These are phyloP conservation scores for Phenganax marumi DNA, from an alignment of 92 coral and sea anemone species.

Conservation along the genomic window DNA sequence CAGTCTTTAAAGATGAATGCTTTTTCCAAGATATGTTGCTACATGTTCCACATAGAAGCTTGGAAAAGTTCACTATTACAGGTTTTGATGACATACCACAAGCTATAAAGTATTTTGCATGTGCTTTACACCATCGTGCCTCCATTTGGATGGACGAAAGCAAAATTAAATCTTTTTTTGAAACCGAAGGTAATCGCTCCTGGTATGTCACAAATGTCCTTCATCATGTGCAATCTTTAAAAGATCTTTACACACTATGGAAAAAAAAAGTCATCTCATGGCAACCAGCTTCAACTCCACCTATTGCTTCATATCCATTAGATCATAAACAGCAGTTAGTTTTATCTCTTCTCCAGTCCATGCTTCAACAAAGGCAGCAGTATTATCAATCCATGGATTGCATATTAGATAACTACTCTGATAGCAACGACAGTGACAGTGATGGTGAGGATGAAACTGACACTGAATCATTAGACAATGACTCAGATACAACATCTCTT, in stretches of 20 bases:
- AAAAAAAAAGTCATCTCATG: constrained; percentile 2
- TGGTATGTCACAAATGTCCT: background rate
- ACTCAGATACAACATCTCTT: too few relatives aligned
- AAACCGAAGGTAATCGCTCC: constrained; percentile 13
- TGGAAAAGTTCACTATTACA: background rate
- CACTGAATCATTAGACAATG: too few relatives aligned
- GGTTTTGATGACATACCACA: constrained; percentile 1
- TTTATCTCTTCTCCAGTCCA: background rate
- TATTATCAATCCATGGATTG: background rate
- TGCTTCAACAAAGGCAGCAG: background rate
- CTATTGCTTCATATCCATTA: background rate
- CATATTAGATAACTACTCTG: too few relatives aligned
- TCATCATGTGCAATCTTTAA: constrained; percentile 10
- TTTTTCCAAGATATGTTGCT: constrained; percentile 35
- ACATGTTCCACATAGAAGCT: background rate
- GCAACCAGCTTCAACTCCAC: background rate
- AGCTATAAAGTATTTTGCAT: constrained; percentile 1
- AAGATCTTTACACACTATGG: constrained; percentile 1
- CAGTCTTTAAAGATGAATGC: constrained; percentile 28
- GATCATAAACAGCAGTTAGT: background rate
- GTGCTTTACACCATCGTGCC: background rate
- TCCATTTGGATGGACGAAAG: background rate
- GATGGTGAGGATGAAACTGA: too few relatives aligned
- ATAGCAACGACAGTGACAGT: background rate
- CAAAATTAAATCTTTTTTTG: background rate